These are phyloP conservation scores for Danionella cerebrum DNA, from an alignment of 2,113 vertebrate species.

Conservation along the genomic window DNA sequence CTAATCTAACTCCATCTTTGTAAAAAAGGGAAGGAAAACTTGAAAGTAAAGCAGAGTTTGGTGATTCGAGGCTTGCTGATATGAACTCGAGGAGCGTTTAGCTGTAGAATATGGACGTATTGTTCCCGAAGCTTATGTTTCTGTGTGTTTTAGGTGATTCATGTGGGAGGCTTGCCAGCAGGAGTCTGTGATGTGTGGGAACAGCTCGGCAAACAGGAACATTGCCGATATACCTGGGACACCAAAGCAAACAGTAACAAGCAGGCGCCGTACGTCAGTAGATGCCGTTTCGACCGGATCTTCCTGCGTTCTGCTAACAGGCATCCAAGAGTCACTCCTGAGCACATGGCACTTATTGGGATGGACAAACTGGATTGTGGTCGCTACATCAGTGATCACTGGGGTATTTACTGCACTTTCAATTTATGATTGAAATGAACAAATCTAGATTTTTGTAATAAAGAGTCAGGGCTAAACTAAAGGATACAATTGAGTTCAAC, in stretches of 20 bases:
- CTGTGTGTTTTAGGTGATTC: constrained; percentile 69
- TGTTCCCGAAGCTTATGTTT: background rate
- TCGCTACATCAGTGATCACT: constrained; percentile 88
- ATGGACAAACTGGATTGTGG: constrained; percentile 89
- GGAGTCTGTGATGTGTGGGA: constrained; percentile 83
- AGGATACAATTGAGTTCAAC: no score
- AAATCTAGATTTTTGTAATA: no score
- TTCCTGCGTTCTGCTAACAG: constrained; percentile 65
- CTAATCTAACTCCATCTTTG: no score
- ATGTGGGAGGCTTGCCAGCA: constrained; percentile 70
- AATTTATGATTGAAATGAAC: no score
- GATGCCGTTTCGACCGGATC: constrained; percentile 83
- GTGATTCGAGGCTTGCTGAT: no score
- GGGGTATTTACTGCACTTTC: constrained; percentile 86
- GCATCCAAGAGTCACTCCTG: constrained; percentile 60
- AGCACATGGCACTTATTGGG: constrained; percentile 79
- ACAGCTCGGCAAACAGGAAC: constrained; percentile 73
- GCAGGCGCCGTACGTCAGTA: constrained; percentile 51
- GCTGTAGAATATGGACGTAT: background rate
- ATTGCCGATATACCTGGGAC: constrained; percentile 93
- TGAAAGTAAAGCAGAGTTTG: no score
- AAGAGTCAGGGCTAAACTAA: no score
- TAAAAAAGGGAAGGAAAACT: no score
- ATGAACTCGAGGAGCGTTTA: no score
- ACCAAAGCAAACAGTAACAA: constrained; percentile 81